Evolutionary conservation across 2,113 vertebrate genomes (phyloP).

Genomic region (Daphoenositta chrysoptera): DNA sequence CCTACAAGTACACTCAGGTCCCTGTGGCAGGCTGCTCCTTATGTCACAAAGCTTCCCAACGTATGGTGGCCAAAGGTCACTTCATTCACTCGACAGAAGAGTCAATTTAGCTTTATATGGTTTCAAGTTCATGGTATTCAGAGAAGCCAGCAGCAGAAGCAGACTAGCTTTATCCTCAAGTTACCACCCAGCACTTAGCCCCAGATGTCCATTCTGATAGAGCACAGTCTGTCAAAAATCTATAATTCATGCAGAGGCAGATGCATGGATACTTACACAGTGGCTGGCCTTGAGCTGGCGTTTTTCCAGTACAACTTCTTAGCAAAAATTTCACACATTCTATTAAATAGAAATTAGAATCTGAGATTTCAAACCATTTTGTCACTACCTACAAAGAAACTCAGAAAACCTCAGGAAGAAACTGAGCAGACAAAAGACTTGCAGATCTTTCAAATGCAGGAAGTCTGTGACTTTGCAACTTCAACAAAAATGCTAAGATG

Average conservation of each 20-base stretch:
- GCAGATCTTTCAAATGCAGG: neutral
- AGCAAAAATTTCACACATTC: neutral
- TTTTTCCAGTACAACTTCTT: neutral
- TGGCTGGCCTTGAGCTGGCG: neutral
- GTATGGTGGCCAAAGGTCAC: neutral
- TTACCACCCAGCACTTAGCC: neutral
- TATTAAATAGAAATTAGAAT: neutral
- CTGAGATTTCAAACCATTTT: neutral
- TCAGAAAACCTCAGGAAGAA: neutral
- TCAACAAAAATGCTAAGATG: neutral
- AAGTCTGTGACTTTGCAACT: neutral
- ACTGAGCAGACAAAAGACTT: neutral
- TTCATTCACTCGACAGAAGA: neutral
- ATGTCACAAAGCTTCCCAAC: neutral
- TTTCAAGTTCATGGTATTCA: constrained; percentile 24
- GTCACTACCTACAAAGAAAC: neutral
- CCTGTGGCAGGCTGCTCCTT: neutral
- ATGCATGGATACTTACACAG: neutral
- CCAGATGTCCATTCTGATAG: constrained; percentile 4
- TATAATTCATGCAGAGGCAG: neutral
- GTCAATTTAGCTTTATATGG: neutral
- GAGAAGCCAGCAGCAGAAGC: neutral
- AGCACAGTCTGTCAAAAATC: constrained; percentile 16
- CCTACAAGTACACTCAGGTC: fast-evolving
- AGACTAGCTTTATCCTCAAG: neutral